Evolutionary conservation across 2,113 vertebrate species (phyloP).

Genomic region (Gopherus evgoodei): DNA sequence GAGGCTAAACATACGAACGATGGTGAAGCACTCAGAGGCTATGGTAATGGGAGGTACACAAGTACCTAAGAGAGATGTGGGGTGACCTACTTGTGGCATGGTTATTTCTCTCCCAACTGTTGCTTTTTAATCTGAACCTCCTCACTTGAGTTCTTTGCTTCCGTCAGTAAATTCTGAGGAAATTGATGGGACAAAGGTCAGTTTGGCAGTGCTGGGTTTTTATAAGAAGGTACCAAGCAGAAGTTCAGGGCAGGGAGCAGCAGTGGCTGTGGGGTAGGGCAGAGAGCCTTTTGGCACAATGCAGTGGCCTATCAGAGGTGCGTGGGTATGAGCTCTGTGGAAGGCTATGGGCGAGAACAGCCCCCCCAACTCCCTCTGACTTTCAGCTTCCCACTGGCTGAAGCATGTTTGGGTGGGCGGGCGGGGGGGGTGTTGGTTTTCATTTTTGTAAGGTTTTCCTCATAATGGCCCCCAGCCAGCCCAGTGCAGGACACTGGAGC

Average conservation of each 20-base stretch:
- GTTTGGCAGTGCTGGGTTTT: background rate
- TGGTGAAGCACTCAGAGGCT: background rate
- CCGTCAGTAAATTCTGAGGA: background rate
- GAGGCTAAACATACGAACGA: background rate
- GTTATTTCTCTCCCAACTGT: background rate
- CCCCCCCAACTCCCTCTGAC: background rate
- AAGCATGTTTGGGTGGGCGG: background rate
- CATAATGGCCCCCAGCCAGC: background rate
- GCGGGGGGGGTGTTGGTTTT: background rate
- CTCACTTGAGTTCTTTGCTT: background rate
- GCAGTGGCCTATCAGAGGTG: background rate
- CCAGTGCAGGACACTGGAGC: background rate
- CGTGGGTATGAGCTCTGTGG: background rate
- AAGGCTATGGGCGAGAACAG: background rate
- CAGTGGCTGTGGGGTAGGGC: background rate
- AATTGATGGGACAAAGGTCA: background rate
- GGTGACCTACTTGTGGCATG: accelerated
- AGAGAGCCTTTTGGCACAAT: background rate
- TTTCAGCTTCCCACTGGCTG: background rate
- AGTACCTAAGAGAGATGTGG: background rate
- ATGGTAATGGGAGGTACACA: accelerated
- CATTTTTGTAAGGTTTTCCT: background rate
- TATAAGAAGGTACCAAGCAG: background rate
- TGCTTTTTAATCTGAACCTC: background rate
- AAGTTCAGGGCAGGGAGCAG: background rate